Evolutionary conservation across 2,888 invertebrate species (phyloP).

Genomic region (Plusia festucae): DNA sequence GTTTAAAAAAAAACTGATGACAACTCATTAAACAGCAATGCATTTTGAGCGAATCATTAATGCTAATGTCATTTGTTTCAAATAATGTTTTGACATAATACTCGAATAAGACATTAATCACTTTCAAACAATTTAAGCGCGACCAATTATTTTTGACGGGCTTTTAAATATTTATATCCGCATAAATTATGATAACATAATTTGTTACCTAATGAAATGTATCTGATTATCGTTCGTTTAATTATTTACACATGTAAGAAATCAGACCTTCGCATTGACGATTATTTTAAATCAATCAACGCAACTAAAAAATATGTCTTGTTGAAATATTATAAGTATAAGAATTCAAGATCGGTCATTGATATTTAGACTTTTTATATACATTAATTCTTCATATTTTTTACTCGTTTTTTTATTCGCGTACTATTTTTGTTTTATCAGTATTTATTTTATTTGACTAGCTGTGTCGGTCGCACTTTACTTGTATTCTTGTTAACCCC

Average conservation of each 20-base stretch:
- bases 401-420: not conserved
- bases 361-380: constrained; percentile 12
- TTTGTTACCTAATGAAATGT: constrained; percentile 35
- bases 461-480: no score
- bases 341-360: constrained; percentile 8
- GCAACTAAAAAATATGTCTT: constrained; percentile 7
- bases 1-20: constrained; percentile 8
- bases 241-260: not conserved
- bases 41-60: constrained; percentile 31
- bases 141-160: constrained; percentile 51
- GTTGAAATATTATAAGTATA: not conserved
- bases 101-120: constrained; percentile 56
- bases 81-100: constrained; percentile 55
- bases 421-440: no score
- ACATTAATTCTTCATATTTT: not conserved
- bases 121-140: constrained; percentile 41
- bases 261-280: not conserved
- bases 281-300: not conserved
- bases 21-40: constrained; percentile 35
- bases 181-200: constrained; percentile 28
- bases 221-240: constrained; percentile 13
- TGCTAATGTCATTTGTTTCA: constrained; percentile 49
- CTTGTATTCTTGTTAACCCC: no score
- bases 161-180: constrained; percentile 46
- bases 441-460: no score